Evolutionary conservation across 2,888 invertebrate species (phyloP).

Genomic region (Vannuccia rotundouncinata): DNA sequence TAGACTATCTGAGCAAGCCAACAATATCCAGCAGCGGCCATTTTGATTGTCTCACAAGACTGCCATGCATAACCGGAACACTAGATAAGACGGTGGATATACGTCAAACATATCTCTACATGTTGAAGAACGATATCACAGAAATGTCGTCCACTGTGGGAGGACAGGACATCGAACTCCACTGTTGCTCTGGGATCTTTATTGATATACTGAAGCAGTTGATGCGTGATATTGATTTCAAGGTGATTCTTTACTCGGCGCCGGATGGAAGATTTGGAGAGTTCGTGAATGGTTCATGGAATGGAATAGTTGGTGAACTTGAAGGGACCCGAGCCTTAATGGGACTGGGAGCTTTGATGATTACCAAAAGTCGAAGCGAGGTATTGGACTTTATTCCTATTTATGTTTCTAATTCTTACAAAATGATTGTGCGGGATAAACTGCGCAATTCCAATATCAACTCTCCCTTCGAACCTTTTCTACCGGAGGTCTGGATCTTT

Average conservation of each 20-base stretch:
- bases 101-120: too few species aligned
- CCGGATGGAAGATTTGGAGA: neutral
- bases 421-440: neutral
- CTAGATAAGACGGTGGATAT: too few species aligned
- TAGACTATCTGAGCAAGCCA: too few species aligned
- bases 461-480: slow-evolving; percentile 24
- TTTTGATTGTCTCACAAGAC: too few species aligned
- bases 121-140: too few species aligned
- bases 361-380: neutral
- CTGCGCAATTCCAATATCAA: neutral
- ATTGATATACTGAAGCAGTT: slow-evolving; percentile 22
- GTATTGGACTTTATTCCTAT: neutral
- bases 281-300: slow-evolving; percentile 21
- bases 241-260: slow-evolving; percentile 29
- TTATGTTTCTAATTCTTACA: neutral
- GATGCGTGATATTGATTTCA: slow-evolving; percentile 17
- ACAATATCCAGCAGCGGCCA: too few species aligned
- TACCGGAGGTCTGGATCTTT: neutral
- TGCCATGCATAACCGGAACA: too few species aligned
- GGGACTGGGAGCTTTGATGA: slow-evolving; percentile 11
- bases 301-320: slow-evolving; percentile 20
- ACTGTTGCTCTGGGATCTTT: slow-evolving; percentile 29
- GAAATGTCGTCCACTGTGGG: too few species aligned
- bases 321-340: neutral
- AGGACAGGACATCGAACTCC: slow-evolving; percentile 8